Base-by-base conservation (phyloP, 2,888 invertebrate genomes). In the Pecten maximus region DNA sequence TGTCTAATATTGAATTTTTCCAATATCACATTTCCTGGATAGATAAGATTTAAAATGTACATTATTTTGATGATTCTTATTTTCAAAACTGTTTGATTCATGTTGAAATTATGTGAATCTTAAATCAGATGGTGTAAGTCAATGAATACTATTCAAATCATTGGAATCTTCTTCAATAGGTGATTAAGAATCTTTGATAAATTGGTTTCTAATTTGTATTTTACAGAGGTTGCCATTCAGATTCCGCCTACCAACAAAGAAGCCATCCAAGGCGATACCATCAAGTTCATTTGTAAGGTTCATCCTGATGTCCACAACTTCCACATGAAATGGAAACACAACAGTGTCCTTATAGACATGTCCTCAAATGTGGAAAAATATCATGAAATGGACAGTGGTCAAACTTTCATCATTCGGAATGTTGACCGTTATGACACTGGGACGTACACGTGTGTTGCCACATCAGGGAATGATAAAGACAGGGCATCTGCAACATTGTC, bases 381-480 rank as follows among this genome's bases (percentile, higher is more conserved):
- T 87, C 91, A 93, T 44, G 91, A 91, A 39, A 94, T 94, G 87
- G 93, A 93, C 39, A 90, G 91, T 15, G 94, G 94, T 28, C 94
- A 94, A 91, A 93, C 94, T 10, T 92, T 95, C 23, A 91, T 93
- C 87, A 94, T 95, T 88, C 92, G 92, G 44, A 93, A 94, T 74
- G 93, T 94, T 19, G 89, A 93, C 16, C 90, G 91, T 0, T 91
- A 90, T 19, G 95, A 95, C 88, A 93, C 93, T 12, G 95, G 95
- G 15, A 91, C 93, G 15, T 95, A 95, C 91, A 94, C 94, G 1
- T 95, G 95, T 91, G 93, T 95, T 44, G 95, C 95, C 0, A 89
- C 88, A 50, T 48, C 54, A 28, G 44, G 48, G 35, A 88, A 40
- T 3, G 90, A 87, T 28, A 89, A 90, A 50, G 90, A 89, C 40